Percentiles rank a stretch among this genome's conserved stretches.
phyloP scores from a whole-genome alignment of 2,797 vertebrate species.

The Hybognathus amarus region DNA sequence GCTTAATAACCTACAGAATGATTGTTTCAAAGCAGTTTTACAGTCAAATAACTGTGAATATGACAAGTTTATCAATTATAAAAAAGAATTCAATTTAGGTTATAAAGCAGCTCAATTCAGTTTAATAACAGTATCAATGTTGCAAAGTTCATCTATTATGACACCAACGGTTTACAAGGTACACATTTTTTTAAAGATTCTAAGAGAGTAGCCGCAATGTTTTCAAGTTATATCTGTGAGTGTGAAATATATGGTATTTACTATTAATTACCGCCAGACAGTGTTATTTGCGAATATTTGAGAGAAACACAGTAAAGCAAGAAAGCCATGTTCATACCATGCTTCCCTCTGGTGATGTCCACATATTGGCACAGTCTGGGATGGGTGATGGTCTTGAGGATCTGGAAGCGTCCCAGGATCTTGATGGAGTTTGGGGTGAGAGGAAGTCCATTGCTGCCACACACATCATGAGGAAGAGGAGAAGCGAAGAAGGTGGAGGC shows the following conservation, averaged over 20 bases:
- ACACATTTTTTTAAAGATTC: not conserved
- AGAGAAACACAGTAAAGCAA: not conserved
- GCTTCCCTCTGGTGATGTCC: conserved; percentile 95
- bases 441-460: conserved; percentile 97
- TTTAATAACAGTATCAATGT: not conserved
- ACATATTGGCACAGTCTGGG: conserved; percentile 96
- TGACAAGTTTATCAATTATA: no score
- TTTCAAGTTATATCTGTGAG: not conserved
- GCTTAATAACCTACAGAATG: no score
- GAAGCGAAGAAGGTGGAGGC: conserved; percentile 98
- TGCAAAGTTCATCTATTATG: not conserved
- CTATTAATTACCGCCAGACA: fast-evolving
- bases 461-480: conserved; percentile 96
- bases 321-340: conserved; percentile 78
- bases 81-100: not conserved
- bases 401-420: conserved; percentile 97
- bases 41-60: not conserved
- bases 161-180: not conserved
- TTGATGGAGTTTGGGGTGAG: conserved; percentile 99
- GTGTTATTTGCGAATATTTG: not conserved
- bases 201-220: not conserved
- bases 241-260: not conserved
- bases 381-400: conserved; percentile 93
- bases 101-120: not conserved
- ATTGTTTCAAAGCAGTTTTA: not conserved